Conservation (phyloP, 2,797 vertebrate species). For the Psittacula echo region DNA sequence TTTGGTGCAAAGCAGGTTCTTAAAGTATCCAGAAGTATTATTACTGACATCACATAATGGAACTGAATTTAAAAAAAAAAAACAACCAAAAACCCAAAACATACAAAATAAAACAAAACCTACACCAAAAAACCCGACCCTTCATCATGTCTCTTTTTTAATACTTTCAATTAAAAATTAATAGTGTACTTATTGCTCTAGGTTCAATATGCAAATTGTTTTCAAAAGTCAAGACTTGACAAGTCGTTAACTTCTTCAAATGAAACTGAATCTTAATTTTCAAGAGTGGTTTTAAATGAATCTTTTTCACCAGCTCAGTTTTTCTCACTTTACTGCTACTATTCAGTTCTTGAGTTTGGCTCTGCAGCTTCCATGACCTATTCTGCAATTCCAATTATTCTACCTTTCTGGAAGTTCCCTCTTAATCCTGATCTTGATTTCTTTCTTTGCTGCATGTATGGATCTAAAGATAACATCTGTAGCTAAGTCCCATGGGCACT, state of each 20-base stretch:
- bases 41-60: conserved; percentile 9
- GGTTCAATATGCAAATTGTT: neutral
- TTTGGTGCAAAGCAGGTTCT: conserved; percentile 70
- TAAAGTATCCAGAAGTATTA: conserved; percentile 56
- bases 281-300: neutral
- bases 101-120: no score
- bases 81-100: neutral
- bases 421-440: neutral
- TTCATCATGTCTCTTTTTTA: neutral
- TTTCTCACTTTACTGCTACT: neutral
- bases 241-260: neutral
- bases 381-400: conserved; percentile 11
- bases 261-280: neutral
- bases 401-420: neutral
- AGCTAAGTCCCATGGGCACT: neutral
- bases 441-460: neutral
- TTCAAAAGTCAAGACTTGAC: neutral
- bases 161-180: neutral
- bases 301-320: neutral
- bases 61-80: neutral
- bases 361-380: neutral
- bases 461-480: neutral
- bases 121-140: neutral
- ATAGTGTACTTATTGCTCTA: neutral
- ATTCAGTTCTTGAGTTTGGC: neutral